Evolutionary conservation across 2,888 invertebrate species (phyloP).

Genomic region (Netelia melanura): DNA sequence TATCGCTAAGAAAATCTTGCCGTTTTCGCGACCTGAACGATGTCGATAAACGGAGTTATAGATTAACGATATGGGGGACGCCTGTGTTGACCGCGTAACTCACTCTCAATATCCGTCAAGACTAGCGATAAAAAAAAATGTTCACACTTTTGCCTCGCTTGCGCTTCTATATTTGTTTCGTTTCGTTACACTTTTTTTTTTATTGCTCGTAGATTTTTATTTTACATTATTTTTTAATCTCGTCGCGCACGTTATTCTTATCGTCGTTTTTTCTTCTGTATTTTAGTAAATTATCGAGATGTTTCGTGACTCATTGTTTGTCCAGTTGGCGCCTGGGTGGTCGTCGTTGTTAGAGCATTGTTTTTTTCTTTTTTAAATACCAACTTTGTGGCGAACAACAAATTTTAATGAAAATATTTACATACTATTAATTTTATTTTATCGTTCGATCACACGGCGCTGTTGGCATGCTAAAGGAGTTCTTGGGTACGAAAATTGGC

Average conservation of each 20-base stretch:
- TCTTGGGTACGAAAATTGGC: too few species aligned
- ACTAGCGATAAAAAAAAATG: conserved; percentile 20
- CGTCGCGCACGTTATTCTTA: background rate
- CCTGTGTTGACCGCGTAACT: conserved; percentile 49
- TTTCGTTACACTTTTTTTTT: too few species aligned
- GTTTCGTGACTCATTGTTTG: background rate
- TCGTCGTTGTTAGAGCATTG: background rate
- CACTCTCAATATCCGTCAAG: conserved; percentile 34
- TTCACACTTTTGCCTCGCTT: background rate
- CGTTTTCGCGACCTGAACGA: conserved; percentile 46
- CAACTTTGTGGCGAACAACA: too few species aligned
- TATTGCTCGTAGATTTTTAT: background rate
- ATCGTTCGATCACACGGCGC: too few species aligned
- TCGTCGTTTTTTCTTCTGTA: background rate
- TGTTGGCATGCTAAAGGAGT: too few species aligned
- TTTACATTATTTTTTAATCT: background rate
- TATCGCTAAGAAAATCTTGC: conserved; percentile 58
- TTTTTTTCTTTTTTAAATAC: too few species aligned
- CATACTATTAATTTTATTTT: too few species aligned
- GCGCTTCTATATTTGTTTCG: background rate
- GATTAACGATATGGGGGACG: conserved; percentile 46
- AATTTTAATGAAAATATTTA: too few species aligned
- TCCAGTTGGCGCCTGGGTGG: background rate
- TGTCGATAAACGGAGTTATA: conserved; percentile 48
- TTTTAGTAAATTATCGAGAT: background rate